Evolutionary conservation across 2,888 invertebrate species (phyloP).

Genomic region (Metopia argyrocephala): DNA sequence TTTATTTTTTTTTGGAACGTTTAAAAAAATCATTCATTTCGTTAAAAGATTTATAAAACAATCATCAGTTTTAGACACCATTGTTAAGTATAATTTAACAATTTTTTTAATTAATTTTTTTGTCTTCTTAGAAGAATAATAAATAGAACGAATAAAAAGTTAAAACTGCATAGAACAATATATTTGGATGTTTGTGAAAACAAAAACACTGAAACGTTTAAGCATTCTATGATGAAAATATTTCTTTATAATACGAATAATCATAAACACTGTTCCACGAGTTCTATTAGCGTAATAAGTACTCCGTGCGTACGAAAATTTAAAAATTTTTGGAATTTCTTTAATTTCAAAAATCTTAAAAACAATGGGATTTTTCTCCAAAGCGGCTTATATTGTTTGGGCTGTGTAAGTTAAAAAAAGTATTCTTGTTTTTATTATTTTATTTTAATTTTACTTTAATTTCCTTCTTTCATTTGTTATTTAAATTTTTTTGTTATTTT

Average conservation of each 20-base stretch:
- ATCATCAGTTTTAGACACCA: too few relatives aligned
- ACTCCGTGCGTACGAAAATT: constrained; percentile 6
- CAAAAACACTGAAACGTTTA: not conserved
- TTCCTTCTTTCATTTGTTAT: constrained; percentile 18
- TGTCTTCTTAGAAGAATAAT: not conserved
- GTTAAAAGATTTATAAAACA: too few relatives aligned
- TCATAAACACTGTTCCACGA: constrained; percentile 27
- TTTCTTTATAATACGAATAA: constrained; percentile 7
- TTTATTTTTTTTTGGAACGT: too few relatives aligned
- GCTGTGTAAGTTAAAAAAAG: constrained; percentile 84
- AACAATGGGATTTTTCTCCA: constrained; percentile 86
- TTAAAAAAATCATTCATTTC: too few relatives aligned
- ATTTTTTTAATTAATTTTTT: too few relatives aligned
- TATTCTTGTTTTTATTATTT: not conserved
- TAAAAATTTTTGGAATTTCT: constrained; percentile 43
- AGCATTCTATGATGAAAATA: constrained; percentile 33
- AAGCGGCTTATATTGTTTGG: constrained; percentile 88
- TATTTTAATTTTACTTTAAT: not conserved
- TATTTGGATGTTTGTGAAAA: not conserved
- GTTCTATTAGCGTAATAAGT: constrained; percentile 26
- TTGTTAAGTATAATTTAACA: too few relatives aligned
- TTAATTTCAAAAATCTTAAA: constrained; percentile 37
- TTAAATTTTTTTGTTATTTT: not conserved
- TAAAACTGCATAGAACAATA: not conserved
- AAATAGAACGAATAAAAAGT: too few relatives aligned